Conservation (phyloP, 2,113 vertebrate genomes). For the Rhinichthys klamathensis region DNA sequence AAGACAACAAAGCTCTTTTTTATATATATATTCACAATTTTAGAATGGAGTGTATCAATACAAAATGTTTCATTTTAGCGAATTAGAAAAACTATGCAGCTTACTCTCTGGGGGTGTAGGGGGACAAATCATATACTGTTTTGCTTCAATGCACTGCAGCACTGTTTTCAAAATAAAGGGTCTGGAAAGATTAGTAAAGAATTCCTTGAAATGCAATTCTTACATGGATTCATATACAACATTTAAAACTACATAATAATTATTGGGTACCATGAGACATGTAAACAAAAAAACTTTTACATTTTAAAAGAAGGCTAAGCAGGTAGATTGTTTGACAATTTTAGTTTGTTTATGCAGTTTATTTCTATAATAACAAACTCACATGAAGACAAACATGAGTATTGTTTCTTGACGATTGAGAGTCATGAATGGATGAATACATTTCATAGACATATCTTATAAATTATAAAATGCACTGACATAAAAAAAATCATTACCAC, state of each 20-base stretch:
- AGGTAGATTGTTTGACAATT: background rate
- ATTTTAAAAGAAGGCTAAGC: background rate
- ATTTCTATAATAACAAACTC: background rate
- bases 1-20: background rate
- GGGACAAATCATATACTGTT: background rate
- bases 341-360: background rate
- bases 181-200: background rate
- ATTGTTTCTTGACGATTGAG: background rate
- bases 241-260: too few species aligned
- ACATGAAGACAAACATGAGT: background rate
- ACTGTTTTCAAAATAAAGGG: background rate
- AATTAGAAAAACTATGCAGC: background rate
- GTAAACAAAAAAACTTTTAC: background rate
- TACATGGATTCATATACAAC: background rate
- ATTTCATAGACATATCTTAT: background rate
- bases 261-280: background rate
- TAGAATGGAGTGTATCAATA: background rate
- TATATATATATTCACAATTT: background rate
- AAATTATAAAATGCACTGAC: background rate
- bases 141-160: background rate
- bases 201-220: constrained; percentile 1
- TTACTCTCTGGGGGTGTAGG: too few species aligned
- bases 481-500: background rate
- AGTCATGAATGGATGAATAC: background rate
- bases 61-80: background rate